Evolutionary conservation across 1,140 invertebrate species (phyloP).

Genomic region (Monomorium pharaonis): DNA sequence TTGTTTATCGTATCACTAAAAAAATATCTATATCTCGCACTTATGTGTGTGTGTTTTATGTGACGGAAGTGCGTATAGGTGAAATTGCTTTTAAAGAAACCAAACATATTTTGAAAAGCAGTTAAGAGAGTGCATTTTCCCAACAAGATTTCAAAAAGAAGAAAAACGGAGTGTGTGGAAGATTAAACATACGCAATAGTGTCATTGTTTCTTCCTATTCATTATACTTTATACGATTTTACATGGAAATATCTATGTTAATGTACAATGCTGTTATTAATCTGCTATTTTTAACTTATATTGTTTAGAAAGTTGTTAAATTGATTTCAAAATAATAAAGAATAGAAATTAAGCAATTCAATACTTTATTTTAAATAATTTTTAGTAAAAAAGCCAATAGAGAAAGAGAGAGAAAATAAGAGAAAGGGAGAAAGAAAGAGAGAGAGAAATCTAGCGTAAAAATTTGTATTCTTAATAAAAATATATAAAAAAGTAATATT

Average conservation of each 20-base stretch:
- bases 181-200: slow-evolving; percentile 17
- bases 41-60: neutral
- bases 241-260: neutral
- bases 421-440: neutral
- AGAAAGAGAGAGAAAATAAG: neutral
- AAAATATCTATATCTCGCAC: neutral
- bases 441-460: neutral
- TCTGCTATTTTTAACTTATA: neutral
- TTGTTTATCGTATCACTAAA: neutral
- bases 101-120: neutral
- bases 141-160: neutral
- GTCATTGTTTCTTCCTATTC: slow-evolving; percentile 21
- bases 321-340: neutral
- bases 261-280: neutral
- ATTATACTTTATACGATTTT: neutral
- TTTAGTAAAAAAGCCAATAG: neutral
- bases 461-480: no score
- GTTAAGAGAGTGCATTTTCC: slow-evolving; percentile 9
- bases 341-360: neutral
- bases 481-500: neutral
- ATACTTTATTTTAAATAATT: neutral
- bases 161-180: slow-evolving; percentile 17
- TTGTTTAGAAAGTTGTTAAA: neutral
- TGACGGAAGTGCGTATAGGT: neutral
- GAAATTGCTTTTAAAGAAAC: slow-evolving; percentile 12